These are phyloP conservation scores for Agonum fuliginosum DNA, from an alignment of 2,888 invertebrate genomes.

Conservation along the genomic window DNA sequence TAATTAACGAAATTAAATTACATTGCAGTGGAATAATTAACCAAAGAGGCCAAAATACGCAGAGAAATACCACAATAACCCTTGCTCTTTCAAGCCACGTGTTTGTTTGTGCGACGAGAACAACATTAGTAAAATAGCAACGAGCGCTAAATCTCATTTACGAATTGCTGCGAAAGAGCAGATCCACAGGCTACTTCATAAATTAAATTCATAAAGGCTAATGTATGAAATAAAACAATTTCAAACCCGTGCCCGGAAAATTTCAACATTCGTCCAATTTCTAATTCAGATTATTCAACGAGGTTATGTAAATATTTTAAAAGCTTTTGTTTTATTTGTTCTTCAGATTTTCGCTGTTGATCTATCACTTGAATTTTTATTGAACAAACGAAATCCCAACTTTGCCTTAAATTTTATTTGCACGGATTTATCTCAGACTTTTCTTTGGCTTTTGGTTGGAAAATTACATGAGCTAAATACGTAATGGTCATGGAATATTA, in stretches of 20 bases:
- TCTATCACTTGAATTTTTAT: conserved; percentile 13
- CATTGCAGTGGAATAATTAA: conserved; percentile 27
- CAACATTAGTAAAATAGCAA: neutral
- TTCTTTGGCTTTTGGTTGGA: too few species aligned
- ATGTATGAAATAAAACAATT: conserved; percentile 38
- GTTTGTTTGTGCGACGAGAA: neutral
- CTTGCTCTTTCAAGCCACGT: neutral
- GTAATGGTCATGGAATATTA: too few species aligned
- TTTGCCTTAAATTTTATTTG: too few species aligned
- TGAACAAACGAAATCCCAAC: conserved; percentile 9
- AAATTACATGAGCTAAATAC: too few species aligned
- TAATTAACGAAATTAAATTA: conserved; percentile 9
- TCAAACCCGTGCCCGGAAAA: neutral
- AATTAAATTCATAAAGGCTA: conserved; percentile 40
- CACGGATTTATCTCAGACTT: too few species aligned
- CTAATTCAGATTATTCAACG: conserved; percentile 8
- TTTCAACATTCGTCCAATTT: conserved; percentile 5
- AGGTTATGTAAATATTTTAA: conserved; percentile 14
- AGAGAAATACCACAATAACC: neutral
- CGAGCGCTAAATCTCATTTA: neutral
- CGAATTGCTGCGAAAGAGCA: neutral
- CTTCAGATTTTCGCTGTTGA: conserved; percentile 17
- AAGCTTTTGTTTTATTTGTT: conserved; percentile 27
- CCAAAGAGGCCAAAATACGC: conserved; percentile 7
- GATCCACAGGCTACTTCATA: conserved; percentile 2